These are phyloP conservation scores for Drosophila pegasa DNA, from an alignment of 2,888 invertebrate species.

Conservation along the genomic window DNA sequence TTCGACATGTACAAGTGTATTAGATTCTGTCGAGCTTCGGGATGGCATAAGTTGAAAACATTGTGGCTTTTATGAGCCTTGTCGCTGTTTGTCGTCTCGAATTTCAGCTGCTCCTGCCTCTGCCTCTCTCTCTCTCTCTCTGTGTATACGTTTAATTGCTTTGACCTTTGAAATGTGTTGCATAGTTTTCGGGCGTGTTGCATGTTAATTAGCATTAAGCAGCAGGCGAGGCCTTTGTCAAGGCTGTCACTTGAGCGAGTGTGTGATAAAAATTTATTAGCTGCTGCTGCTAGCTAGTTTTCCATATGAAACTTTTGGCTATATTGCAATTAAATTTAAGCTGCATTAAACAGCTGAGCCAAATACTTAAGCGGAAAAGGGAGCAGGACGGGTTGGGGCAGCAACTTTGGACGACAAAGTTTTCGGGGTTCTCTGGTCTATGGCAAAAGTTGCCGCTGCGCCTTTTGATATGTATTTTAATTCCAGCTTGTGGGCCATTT, in stretches of 20 bases:
- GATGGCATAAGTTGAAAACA: constrained; percentile 58
- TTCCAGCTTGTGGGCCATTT: constrained; percentile 72
- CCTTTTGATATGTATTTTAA: constrained; percentile 80
- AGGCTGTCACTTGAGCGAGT: constrained; percentile 45
- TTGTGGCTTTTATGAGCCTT: constrained; percentile 69
- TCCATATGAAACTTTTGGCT: constrained; percentile 69
- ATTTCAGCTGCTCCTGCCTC: constrained; percentile 12
- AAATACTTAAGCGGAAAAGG: constrained; percentile 8
- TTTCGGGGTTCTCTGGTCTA: constrained; percentile 67
- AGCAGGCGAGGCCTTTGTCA: constrained; percentile 46
- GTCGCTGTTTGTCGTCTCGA: constrained; percentile 41
- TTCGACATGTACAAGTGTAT: constrained; percentile 9
- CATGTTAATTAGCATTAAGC: constrained; percentile 79
- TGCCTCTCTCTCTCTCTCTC: not conserved
- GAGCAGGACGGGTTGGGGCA: constrained; percentile 22
- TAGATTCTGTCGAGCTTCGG: constrained; percentile 13
- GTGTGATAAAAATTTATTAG: constrained; percentile 77
- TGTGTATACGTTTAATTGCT: constrained; percentile 83
- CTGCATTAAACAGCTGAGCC: constrained; percentile 73
- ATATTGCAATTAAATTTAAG: constrained; percentile 83
- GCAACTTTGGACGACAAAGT: constrained; percentile 70
- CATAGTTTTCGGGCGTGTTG: constrained; percentile 67
- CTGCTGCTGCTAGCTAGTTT: constrained; percentile 21
- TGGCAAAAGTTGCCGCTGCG: constrained; percentile 73
- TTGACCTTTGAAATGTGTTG: constrained; percentile 74